Conservation (phyloP, 2,113 vertebrate genomes). For the Thalassarche chlororhynchos region DNA sequence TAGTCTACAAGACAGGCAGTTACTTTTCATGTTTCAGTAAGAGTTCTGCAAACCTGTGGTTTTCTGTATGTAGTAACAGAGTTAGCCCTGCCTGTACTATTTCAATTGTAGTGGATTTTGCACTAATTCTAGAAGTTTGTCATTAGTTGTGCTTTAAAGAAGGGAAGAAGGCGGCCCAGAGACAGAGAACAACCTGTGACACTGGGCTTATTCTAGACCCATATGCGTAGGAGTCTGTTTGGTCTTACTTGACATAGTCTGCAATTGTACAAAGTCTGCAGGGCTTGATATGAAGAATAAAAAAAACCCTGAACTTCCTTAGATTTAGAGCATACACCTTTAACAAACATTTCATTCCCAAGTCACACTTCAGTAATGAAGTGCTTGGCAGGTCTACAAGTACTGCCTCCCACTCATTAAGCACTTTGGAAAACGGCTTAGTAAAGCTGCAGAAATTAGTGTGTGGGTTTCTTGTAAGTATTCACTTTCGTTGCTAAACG, state of each 20-base stretch:
- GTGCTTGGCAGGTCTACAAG: not conserved
- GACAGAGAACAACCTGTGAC: not conserved
- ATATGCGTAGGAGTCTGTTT: not conserved
- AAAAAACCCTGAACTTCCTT: not conserved
- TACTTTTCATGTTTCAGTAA: not conserved
- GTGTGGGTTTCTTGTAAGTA: not conserved
- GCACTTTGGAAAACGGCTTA: not conserved
- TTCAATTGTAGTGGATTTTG: not conserved
- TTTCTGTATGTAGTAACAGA: not conserved
- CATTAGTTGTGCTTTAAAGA: not conserved
- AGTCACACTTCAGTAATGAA: not conserved
- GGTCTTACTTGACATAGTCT: not conserved
- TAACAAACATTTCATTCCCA: slow-evolving; percentile 1
- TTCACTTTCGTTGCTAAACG: not conserved
- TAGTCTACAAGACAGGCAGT: not conserved
- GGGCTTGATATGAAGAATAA: not conserved
- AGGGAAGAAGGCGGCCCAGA: not conserved
- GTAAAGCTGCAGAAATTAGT: not conserved
- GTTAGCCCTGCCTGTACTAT: not conserved
- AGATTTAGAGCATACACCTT: not conserved
- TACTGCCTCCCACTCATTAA: not conserved
- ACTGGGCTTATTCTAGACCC: not conserved
- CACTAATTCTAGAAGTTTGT: not conserved
- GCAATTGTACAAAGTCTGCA: not conserved
- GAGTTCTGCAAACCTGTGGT: not conserved